phyloP scores from a whole-genome alignment of 2,797 vertebrate species.

The Gouania willdenowi region DNA sequence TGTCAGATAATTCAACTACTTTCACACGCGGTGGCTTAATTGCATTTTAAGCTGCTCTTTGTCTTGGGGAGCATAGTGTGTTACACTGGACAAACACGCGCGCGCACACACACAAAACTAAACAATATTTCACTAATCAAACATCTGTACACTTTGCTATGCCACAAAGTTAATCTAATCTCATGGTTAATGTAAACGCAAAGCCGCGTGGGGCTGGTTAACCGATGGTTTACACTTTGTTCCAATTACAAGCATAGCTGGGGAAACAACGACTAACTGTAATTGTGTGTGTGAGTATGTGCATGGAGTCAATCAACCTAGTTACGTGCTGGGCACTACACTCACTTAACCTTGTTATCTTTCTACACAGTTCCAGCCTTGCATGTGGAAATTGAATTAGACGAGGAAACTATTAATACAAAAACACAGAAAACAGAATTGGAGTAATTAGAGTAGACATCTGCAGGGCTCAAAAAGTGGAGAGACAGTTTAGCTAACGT shows the following conservation, averaged over 20 bases:
- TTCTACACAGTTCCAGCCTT: constrained; percentile 47
- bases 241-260: constrained; percentile 69
- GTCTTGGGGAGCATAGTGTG: constrained; percentile 50
- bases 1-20: constrained; percentile 66
- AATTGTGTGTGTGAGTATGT: constrained; percentile 46
- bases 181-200: constrained; percentile 75
- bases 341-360: constrained; percentile 66
- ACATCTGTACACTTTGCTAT: constrained; percentile 47
- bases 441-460: constrained; percentile 44
- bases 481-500: constrained; percentile 4
- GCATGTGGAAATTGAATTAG: constrained; percentile 60
- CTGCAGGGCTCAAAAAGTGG: constrained; percentile 28
- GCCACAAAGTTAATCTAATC: constrained; percentile 72
- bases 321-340: constrained; percentile 54
- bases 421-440: constrained; percentile 47
- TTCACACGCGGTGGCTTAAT: constrained; percentile 76
- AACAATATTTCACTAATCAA: constrained; percentile 48
- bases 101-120: constrained; percentile 13
- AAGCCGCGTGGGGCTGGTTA: constrained; percentile 67
- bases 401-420: constrained; percentile 46
- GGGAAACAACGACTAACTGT: constrained; percentile 52
- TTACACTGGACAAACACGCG: constrained; percentile 20
- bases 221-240: constrained; percentile 70
- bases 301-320: constrained; percentile 62
- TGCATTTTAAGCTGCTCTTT: constrained; percentile 74